Base-by-base conservation (phyloP, 1,140 invertebrate species). In the Philotrypesis tridentata region DNA sequence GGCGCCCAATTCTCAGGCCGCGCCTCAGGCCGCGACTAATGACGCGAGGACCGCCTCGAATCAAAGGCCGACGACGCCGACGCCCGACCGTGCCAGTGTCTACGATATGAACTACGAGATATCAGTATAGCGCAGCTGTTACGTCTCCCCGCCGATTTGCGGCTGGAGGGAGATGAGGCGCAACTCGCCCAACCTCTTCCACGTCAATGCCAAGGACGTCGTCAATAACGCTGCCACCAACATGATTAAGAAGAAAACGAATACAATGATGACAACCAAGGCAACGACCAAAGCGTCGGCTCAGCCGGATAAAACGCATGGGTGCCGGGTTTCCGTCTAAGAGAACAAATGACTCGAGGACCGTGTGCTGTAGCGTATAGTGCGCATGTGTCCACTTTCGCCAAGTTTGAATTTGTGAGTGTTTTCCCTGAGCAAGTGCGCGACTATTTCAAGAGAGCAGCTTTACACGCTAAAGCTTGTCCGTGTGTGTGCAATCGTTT, bases 21-120 rank as follows among this genome's bases (percentile, higher is more conserved):
- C 11, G n/a, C 8, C 23, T 25, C 2, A 55, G 48, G 12, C 67
- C n/a, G 11, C 29, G 3, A 25, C 48, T 63, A 85, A 86, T 25
- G 85, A 87, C 83, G 86, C 82, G 67, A 17, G 33, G 23, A 3
- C 73, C n/a, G 0, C 80, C n/a, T 89, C 83, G 85, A 90, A 83
- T 37, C 90, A 88, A 82, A 90, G 89, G 80, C 91, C 92, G 75
- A 93, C 92, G 8, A 93, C 95, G 27, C 94, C 95, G 29, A 96
- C 95, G n/a, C 95, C 94, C 31, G 96, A 97, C 89, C 94, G 96
- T 83, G 95, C 95, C 83, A 97, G 96, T 92, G 95, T 97, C 79
- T 98, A 98, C 90, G 97, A 98, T 91, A 97, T 97, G 95, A 98
- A 97, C 92, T 98, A 98, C 92, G 97, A 98, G 92, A 98, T 98